phyloP scores from a whole-genome alignment of 53 echinoderm and acorn worm genomes.

The Patiria pectinifera region DNA sequence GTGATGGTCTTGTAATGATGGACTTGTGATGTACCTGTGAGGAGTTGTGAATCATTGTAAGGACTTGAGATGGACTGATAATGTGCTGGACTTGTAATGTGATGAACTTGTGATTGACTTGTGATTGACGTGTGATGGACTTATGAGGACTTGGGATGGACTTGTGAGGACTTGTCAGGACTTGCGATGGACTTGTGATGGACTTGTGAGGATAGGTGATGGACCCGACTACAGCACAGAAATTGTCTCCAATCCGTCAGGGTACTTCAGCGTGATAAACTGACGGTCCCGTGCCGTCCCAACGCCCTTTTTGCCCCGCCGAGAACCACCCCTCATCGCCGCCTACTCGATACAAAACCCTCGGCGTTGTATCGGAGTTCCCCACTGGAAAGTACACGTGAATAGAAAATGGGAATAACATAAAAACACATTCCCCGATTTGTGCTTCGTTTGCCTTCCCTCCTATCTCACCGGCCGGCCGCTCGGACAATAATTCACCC shows the following conservation, averaged over 20 bases:
- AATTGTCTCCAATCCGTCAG: not conserved
- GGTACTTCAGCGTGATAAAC: not conserved
- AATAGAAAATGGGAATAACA: not conserved
- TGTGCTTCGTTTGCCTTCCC: not conserved
- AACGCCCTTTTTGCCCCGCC: not conserved
- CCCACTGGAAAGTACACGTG: not conserved
- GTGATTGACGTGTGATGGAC: too few relatives aligned
- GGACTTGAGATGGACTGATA: too few relatives aligned
- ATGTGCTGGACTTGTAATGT: too few relatives aligned
- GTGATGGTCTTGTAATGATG: too few relatives aligned
- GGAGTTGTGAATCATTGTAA: too few relatives aligned
- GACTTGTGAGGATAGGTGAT: too few relatives aligned
- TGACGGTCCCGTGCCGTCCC: not conserved
- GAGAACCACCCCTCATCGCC: not conserved
- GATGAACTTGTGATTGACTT: too few relatives aligned
- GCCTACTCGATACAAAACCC: constrained; percentile 30
- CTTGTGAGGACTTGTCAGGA: too few relatives aligned
- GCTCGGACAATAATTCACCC: constrained; percentile 49
- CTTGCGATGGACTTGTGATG: too few relatives aligned
- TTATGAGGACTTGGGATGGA: too few relatives aligned
- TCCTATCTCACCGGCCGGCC: constrained; percentile 9
- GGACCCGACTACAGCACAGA: too few relatives aligned
- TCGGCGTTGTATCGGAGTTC: not conserved
- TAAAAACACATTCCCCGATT: not conserved
- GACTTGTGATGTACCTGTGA: too few relatives aligned